Conservation (phyloP, 2,797 vertebrate genomes). For the Cyprinella venusta region DNA sequence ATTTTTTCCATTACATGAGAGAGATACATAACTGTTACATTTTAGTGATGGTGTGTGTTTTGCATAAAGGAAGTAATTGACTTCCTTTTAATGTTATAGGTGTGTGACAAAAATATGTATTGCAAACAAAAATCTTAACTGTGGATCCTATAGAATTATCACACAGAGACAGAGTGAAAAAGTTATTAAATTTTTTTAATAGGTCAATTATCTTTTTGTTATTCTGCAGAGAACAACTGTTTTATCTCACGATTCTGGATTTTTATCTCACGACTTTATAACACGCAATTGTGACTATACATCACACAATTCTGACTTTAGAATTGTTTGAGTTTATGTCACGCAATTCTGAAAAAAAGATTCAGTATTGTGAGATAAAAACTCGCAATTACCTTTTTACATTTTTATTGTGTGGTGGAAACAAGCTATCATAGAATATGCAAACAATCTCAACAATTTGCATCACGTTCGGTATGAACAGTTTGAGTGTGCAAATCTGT, state of each 20-base stretch:
- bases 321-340: too few species aligned
- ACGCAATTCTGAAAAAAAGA: too few species aligned
- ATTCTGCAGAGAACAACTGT: neutral
- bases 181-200: too few species aligned
- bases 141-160: neutral
- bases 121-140: neutral
- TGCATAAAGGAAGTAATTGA: neutral
- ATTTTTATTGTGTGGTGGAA: neutral
- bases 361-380: too few species aligned
- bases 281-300: too few species aligned
- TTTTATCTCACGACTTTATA: too few species aligned
- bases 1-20: neutral
- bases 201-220: neutral
- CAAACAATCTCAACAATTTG: neutral
- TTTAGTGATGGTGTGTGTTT: neutral
- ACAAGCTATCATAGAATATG: neutral
- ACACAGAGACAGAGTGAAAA: neutral
- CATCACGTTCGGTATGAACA: neutral
- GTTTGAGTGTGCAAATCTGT: neutral
- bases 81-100: neutral
- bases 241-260: too few species aligned
- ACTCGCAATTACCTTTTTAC: neutral
- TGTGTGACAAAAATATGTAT: neutral
- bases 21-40: neutral
- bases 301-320: too few species aligned